Percentiles rank a stretch among this genome's conserved stretches.
These are phyloP conservation scores for Nothura maculosa DNA, from an alignment of 2,797 vertebrate genomes.

Conservation along the genomic window DNA sequence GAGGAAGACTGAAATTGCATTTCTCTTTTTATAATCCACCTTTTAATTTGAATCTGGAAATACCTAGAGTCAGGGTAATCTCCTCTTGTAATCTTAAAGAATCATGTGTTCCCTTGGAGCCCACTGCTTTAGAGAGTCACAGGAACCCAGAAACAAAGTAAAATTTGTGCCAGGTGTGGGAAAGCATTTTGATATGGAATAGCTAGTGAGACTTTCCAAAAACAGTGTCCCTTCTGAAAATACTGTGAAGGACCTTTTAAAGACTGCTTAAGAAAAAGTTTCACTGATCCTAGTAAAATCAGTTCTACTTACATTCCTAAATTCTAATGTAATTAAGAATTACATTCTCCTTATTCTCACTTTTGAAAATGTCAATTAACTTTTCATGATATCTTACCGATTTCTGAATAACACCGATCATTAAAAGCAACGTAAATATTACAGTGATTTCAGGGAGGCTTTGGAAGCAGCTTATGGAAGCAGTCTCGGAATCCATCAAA, in stretches of 20 bases:
- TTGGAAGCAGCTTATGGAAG: not conserved
- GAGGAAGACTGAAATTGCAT: not conserved
- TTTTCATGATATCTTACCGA: not conserved
- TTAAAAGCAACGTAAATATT: not conserved
- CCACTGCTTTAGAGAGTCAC: not conserved
- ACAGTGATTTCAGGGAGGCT: not conserved
- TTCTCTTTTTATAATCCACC: not conserved
- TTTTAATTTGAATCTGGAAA: not conserved
- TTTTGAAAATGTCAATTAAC: not conserved
- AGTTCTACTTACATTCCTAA: not conserved
- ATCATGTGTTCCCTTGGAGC: not conserved
- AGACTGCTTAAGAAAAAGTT: no score
- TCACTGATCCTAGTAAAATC: not conserved
- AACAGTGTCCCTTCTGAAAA: not conserved
- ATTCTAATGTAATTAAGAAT: not conserved
- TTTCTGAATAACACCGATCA: not conserved
- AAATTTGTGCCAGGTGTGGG: not conserved
- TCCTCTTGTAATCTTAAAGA: not conserved
- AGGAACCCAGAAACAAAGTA: not conserved
- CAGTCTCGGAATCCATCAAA: not conserved
- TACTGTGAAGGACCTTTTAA: not conserved
- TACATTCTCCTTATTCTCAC: not conserved
- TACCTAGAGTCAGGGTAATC: not conserved
- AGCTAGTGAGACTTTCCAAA: not conserved
- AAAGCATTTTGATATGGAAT: not conserved